Conservation (phyloP, 2,113 vertebrate genomes). For the Nesoenas mayeri region DNA sequence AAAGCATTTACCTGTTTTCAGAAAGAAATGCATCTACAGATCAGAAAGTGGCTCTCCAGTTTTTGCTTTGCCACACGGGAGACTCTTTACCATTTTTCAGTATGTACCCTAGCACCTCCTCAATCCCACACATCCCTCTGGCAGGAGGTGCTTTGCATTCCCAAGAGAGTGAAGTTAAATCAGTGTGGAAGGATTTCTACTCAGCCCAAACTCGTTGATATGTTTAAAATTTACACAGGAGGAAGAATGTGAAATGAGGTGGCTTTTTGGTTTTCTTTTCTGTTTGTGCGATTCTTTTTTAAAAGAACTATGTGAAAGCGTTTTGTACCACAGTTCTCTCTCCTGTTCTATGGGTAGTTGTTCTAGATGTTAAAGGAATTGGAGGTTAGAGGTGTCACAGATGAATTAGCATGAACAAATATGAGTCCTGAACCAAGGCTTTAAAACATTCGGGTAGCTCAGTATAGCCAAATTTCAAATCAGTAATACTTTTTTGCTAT, state of each 20-base stretch:
- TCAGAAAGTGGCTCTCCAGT: not conserved
- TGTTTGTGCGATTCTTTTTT: not conserved
- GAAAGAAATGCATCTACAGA: not conserved
- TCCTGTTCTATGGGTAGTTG: not conserved
- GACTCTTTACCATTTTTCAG: not conserved
- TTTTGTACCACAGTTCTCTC: not conserved
- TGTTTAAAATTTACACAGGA: not conserved
- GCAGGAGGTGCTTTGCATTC: not conserved
- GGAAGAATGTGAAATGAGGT: not conserved
- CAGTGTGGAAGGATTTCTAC: not conserved
- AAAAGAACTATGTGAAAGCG: not conserved
- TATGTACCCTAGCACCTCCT: not conserved
- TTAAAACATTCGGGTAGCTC: not conserved
- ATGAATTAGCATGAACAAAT: not conserved
- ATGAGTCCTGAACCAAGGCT: not conserved
- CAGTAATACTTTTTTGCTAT: not conserved
- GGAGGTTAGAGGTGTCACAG: not conserved
- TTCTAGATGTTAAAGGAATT: not conserved
- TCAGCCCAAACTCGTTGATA: not conserved
- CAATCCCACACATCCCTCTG: not conserved
- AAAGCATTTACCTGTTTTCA: not conserved
- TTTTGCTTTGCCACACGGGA: not conserved
- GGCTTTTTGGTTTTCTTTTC: not conserved
- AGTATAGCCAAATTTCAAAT: not conserved
- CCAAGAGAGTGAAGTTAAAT: not conserved